Conservation (phyloP, 2,888 invertebrate genomes). For the Diaperis boleti region DNA sequence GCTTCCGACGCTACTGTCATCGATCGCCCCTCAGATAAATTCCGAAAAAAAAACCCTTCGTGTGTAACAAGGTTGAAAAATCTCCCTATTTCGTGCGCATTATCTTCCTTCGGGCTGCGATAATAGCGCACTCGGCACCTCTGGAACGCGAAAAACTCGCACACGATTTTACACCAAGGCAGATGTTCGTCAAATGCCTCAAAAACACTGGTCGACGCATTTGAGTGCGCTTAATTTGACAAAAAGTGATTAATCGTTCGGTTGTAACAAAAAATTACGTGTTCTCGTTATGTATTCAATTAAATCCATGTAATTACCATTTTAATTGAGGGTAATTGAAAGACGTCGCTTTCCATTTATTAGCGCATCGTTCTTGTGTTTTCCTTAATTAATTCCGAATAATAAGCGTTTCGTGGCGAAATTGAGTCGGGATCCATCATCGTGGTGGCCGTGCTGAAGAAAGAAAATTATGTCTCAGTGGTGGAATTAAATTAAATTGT, state of each 20-base stretch:
- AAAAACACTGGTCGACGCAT: conserved; percentile 3
- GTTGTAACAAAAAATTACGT: background rate
- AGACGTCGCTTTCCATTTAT: conserved; percentile 26
- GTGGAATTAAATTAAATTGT: background rate
- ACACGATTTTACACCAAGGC: background rate
- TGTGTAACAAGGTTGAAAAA: background rate
- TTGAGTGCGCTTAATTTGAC: background rate
- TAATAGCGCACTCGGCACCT: conserved; percentile 29
- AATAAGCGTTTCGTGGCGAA: conserved; percentile 10
- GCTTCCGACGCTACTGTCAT: conserved; percentile 38
- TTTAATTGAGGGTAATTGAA: conserved; percentile 31
- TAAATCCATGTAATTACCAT: conserved; percentile 27
- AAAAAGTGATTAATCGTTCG: conserved; percentile 13
- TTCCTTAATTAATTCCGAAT: conserved; percentile 21
- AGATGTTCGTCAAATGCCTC: conserved; percentile 2
- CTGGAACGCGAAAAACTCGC: background rate
- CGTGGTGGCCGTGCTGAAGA: background rate
- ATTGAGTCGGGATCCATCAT: background rate
- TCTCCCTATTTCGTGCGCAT: conserved; percentile 9
- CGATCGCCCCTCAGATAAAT: conserved; percentile 27
- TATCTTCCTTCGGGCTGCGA: conserved; percentile 2
- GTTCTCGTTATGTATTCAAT: conserved; percentile 18
- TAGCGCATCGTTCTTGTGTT: conserved; percentile 15
- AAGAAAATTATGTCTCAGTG: background rate
- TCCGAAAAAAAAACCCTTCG: conserved; percentile 9